phyloP scores from a whole-genome alignment of 1,140 invertebrate species.

The Rhopalosiphum padi region DNA sequence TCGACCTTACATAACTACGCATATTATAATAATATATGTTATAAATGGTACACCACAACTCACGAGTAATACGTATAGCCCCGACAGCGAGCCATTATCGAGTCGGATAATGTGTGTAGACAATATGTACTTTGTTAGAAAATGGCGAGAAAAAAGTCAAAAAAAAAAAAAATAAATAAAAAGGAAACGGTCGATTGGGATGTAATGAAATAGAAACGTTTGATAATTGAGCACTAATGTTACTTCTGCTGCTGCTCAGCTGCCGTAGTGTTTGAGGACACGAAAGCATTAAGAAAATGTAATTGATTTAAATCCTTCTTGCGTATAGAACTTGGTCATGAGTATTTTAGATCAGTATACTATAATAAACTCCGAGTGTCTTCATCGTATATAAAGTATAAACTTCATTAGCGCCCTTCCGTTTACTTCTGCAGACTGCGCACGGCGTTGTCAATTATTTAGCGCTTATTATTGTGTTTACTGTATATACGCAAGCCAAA shows the following conservation, averaged over 20 bases:
- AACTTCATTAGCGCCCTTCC: neutral
- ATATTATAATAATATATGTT: neutral
- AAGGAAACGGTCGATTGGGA: neutral
- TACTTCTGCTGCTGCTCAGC: neutral
- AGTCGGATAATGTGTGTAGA: neutral
- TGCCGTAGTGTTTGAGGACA: neutral
- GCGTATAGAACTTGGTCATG: neutral
- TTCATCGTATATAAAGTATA: neutral
- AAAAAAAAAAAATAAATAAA: neutral
- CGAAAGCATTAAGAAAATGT: slow-evolving; percentile 10
- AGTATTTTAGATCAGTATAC: neutral
- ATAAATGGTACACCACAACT: neutral
- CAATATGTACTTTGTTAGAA: neutral
- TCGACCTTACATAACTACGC: neutral
- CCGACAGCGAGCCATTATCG: neutral
- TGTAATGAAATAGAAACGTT: slow-evolving; percentile 25
- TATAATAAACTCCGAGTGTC: neutral
- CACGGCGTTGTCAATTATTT: slow-evolving; percentile 15
- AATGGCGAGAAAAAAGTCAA: neutral
- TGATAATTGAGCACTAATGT: slow-evolving; percentile 29
- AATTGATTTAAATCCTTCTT: slow-evolving; percentile 25
- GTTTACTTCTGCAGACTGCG: neutral
- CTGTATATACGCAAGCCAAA: neutral
- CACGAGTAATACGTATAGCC: neutral
- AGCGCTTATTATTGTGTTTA: neutral